These are phyloP conservation scores for Resseliella maxima DNA, from an alignment of 2,888 invertebrate genomes.

Conservation along the genomic window DNA sequence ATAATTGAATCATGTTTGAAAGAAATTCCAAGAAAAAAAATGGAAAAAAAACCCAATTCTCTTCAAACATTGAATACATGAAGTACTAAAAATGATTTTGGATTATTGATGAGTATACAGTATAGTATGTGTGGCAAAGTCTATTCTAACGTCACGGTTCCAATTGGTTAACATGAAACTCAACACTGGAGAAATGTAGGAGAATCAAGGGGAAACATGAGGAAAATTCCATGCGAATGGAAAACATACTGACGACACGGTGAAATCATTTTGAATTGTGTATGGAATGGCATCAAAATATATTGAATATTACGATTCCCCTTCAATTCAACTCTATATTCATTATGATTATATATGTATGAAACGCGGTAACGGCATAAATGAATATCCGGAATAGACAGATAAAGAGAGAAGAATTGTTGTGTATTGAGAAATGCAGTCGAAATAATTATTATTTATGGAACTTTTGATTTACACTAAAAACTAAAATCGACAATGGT, in stretches of 20 bases:
- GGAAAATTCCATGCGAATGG: not conserved
- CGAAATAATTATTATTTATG: conserved; percentile 38
- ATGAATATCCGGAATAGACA: not conserved
- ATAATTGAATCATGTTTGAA: too few species aligned
- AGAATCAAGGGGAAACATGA: not conserved
- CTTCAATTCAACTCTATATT: not conserved
- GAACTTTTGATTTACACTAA: conserved; percentile 15
- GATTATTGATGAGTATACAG: too few species aligned
- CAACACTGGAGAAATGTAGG: conserved; percentile 6
- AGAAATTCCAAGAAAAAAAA: too few species aligned
- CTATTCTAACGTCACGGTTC: too few species aligned
- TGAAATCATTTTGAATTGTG: not conserved
- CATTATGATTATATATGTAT: not conserved
- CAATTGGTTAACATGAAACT: not conserved
- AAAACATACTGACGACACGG: not conserved
- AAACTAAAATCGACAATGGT: conserved; percentile 8
- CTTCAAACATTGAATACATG: too few species aligned
- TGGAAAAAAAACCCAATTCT: too few species aligned
- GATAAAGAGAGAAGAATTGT: not conserved
- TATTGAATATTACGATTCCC: not conserved
- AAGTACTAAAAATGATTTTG: too few species aligned
- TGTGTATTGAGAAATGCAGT: not conserved
- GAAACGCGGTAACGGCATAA: too few species aligned
- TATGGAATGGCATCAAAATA: not conserved
- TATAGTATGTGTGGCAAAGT: too few species aligned